Percentiles rank a stretch among this genome's conserved stretches.
phyloP scores from a whole-genome alignment of 2,888 invertebrate genomes.

The Urechis unicinctus region DNA sequence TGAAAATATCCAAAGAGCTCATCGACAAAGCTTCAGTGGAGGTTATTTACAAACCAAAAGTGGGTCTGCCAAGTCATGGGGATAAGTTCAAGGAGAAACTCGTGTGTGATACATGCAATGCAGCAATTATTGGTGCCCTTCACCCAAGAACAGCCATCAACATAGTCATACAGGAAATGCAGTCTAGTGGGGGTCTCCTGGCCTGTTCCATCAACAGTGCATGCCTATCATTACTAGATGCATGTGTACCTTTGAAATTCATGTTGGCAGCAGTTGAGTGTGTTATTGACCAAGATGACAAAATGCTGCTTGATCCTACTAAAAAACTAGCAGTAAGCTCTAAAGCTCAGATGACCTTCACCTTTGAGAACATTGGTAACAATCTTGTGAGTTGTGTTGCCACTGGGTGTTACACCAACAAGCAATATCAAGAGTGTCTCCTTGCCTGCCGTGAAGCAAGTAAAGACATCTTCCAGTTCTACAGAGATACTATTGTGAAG shows the following conservation, averaged over 20 bases:
- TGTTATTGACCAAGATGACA: conserved; percentile 58
- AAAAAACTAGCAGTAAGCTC: conserved; percentile 46
- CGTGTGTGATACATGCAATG: conserved; percentile 71
- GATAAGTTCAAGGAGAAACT: conserved; percentile 70
- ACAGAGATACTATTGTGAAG: conserved; percentile 30
- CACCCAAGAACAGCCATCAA: conserved; percentile 76
- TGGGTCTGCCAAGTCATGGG: conserved; percentile 66
- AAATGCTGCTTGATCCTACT: conserved; percentile 63
- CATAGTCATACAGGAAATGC: conserved; percentile 78
- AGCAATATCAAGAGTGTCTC: conserved; percentile 34
- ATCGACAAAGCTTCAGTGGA: conserved; percentile 76
- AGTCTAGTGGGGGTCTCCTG: conserved; percentile 61
- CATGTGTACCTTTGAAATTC: conserved; percentile 76
- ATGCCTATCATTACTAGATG: conserved; percentile 74
- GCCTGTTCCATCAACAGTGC: conserved; percentile 76
- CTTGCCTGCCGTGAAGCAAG: conserved; percentile 27
- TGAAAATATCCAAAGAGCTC: conserved; percentile 64
- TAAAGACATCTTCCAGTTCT: conserved; percentile 34
- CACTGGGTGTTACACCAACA: conserved; percentile 28
- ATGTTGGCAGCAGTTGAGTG: conserved; percentile 75
- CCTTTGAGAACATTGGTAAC: conserved; percentile 33
- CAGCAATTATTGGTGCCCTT: conserved; percentile 63
- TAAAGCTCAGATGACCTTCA: conserved; percentile 30
- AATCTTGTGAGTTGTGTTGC: conserved; percentile 31
- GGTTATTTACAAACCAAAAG: conserved; percentile 64